Percentiles rank a stretch among this genome's conserved stretches.
phyloP scores from a whole-genome alignment of 1,140 invertebrate species.

The Uloborus diversus region DNA sequence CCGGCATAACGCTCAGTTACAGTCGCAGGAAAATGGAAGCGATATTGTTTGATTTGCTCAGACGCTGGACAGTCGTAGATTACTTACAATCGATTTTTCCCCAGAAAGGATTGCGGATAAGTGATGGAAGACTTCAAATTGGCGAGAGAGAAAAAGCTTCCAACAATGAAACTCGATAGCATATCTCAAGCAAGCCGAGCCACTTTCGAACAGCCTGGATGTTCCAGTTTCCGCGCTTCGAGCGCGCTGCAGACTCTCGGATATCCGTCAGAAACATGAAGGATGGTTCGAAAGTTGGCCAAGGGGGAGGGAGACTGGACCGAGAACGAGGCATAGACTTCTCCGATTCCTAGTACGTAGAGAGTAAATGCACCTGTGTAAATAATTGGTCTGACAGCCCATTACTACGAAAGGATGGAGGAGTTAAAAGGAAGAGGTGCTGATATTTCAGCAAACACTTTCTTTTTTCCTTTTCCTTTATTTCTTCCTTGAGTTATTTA shows the following conservation, averaged over 20 bases:
- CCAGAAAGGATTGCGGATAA: no score
- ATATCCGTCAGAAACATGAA: conserved; percentile 44
- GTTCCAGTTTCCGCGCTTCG: conserved; percentile 12
- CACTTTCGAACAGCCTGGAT: conserved; percentile 8
- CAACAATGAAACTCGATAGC: conserved; percentile 43
- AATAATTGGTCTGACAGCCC: conserved; percentile 54
- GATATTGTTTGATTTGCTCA: no score
- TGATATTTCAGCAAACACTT: conserved; percentile 48
- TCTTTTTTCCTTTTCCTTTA: conserved; percentile 3
- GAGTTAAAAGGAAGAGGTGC: conserved; percentile 37
- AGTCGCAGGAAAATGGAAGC: no score
- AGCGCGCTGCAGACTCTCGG: background rate
- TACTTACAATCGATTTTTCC: no score
- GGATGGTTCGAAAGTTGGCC: conserved; percentile 24
- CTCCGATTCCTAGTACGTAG: conserved; percentile 3
- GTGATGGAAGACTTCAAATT: no score
- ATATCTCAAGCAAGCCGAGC: conserved; percentile 15
- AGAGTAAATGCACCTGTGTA: conserved; percentile 54
- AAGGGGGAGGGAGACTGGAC: background rate
- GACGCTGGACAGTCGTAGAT: no score
- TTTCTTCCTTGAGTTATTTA: no score
- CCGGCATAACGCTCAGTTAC: no score
- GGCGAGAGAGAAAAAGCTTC: background rate
- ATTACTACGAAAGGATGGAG: conserved; percentile 13
- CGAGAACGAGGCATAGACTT: background rate